phyloP scores from a whole-genome alignment of 2,888 invertebrate genomes.

The Agrilus cyanescens region DNA sequence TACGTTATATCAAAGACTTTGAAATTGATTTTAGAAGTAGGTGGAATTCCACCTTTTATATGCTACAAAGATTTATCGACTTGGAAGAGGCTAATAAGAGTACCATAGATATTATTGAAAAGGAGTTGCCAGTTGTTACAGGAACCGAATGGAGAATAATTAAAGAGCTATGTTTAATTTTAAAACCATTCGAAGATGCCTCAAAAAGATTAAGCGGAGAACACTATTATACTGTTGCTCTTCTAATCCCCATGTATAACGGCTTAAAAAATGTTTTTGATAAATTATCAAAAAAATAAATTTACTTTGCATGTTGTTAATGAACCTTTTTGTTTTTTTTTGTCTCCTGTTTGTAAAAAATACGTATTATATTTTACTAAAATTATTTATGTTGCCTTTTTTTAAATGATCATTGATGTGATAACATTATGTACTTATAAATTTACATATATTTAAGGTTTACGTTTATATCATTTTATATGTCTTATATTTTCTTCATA shows the following conservation, averaged over 20 bases:
- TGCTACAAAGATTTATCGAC: constrained; percentile 11
- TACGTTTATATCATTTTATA: no score
- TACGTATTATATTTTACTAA: no score
- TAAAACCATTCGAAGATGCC: constrained; percentile 11
- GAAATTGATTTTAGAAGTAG: constrained; percentile 15
- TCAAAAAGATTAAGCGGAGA: constrained; percentile 11
- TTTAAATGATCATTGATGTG: no score
- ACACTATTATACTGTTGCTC: constrained; percentile 9
- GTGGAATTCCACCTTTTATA: constrained; percentile 17
- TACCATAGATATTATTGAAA: constrained; percentile 10
- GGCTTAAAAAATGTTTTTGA: constrained; percentile 5
- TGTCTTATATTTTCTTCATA: no score
- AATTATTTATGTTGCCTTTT: no score
- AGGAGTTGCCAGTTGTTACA: constrained; percentile 9
- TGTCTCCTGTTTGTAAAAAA: no score
- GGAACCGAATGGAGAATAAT: constrained; percentile 10
- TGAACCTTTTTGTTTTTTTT: no score
- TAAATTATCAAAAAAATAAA: constrained; percentile 1
- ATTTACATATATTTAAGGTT: no score
- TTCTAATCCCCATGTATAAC: constrained; percentile 7
- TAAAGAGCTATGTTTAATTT: constrained; percentile 8
- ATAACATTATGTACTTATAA: no score
- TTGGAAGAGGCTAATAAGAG: constrained; percentile 7
- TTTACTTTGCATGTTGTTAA: no score
- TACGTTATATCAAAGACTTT: no score